phyloP scores from a whole-genome alignment of 2,888 invertebrate genomes.

The Chloroclystis v-ata region DNA sequence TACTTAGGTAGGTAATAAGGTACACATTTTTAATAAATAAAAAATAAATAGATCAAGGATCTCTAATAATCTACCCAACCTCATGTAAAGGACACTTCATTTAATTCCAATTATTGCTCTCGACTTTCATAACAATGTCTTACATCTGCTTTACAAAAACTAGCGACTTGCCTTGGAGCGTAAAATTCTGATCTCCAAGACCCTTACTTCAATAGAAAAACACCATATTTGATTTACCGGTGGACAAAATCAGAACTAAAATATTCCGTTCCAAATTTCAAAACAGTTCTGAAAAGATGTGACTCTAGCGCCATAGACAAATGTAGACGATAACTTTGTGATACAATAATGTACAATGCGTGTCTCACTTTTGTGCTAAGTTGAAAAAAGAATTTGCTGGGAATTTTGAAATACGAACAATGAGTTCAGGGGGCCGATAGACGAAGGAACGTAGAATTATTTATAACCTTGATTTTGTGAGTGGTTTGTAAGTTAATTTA shows the following conservation, averaged over 20 bases:
- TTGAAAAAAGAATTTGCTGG: conserved; percentile 12
- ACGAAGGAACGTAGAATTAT: neutral
- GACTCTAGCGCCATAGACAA: neutral
- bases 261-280: no score
- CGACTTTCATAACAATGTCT: conserved; percentile 57
- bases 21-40: no score
- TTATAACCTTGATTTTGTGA: no score
- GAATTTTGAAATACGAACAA: conserved; percentile 11
- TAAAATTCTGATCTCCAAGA: conserved; percentile 55
- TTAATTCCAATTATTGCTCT: conserved; percentile 66
- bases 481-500: no score
- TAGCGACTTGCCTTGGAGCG: conserved; percentile 42
- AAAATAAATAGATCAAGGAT: no score
- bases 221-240: neutral
- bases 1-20: no score
- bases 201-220: conserved; percentile 8
- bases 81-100: conserved; percentile 55
- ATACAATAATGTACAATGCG: conserved; percentile 15
- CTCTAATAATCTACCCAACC: conserved; percentile 31
- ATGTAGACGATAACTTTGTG: neutral
- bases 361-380: conserved; percentile 19
- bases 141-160: conserved; percentile 48
- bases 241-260: no score
- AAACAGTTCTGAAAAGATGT: neutral
- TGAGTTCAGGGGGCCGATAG: neutral